Evolutionary conservation across 37 sponge, comb jelly and placozoan species (phyloP).

Genomic region (Eunapius fragilis): DNA sequence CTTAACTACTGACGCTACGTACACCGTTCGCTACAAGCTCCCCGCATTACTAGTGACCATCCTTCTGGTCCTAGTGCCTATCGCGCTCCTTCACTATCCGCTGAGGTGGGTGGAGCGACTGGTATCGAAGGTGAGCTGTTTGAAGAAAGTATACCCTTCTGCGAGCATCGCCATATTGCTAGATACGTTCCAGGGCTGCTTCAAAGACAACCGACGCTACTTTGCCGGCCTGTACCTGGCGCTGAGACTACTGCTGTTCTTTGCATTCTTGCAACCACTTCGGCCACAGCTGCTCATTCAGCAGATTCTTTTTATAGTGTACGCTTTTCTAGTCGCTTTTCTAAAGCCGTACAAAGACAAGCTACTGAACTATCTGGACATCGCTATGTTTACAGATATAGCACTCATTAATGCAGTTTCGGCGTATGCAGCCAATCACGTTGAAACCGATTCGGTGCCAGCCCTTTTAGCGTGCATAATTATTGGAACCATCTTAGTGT

Average conservation of each 20-base stretch:
- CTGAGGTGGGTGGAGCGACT: background rate
- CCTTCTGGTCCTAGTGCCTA: conserved; percentile 13
- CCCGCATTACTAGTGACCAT: conserved; percentile 31
- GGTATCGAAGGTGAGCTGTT: background rate
- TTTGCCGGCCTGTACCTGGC: background rate
- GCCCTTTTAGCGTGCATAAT: background rate
- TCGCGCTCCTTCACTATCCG: conserved; percentile 50
- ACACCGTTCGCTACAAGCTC: conserved; percentile 18
- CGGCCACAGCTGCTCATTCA: background rate
- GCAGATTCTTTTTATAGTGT: background rate
- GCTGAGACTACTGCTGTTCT: conserved; percentile 18
- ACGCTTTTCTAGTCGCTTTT: conserved; percentile 8
- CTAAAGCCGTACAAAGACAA: conserved; percentile 43
- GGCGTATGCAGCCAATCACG: background rate
- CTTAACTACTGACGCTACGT: background rate
- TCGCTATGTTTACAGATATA: conserved; percentile 48
- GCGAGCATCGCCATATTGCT: conserved; percentile 25
- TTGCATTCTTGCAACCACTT: background rate
- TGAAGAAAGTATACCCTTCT: conserved; percentile 11
- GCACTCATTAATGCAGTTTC: conserved; percentile 34
- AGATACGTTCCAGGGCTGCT: background rate
- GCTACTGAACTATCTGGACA: conserved; percentile 42
- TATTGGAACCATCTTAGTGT: background rate
- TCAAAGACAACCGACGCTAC: background rate
- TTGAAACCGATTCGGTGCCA: background rate